A percentile compares a stretch with the other conserved stretches of the same genome.
Conservation (phyloP, 2,797 vertebrate genomes). For the Anabas testudineus region DNA sequence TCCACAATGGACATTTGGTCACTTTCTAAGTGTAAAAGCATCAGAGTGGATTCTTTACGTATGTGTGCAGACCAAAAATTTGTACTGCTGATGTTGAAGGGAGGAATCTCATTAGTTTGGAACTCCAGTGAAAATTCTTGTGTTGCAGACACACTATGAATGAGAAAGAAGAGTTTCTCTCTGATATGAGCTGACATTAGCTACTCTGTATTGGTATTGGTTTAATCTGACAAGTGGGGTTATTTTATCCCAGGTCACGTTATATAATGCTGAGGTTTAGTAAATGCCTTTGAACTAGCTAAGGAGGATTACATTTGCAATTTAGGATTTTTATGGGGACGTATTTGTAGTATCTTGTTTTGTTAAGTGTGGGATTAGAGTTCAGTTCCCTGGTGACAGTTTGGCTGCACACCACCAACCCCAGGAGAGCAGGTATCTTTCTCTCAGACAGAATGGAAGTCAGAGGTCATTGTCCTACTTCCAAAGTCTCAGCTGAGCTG, state of each 20-base stretch:
- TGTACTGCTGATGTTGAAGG: too few species aligned
- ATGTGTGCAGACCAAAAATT: too few species aligned
- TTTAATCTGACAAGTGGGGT: not conserved
- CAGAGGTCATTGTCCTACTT: slow-evolving; percentile 28
- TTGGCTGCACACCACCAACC: slow-evolving; percentile 43
- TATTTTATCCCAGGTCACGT: slow-evolving; percentile 4
- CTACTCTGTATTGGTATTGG: too few species aligned
- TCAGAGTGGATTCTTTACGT: too few species aligned
- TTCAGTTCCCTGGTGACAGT: slow-evolving; percentile 46
- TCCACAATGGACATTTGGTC: too few species aligned
- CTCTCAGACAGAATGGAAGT: slow-evolving; percentile 57
- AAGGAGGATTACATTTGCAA: slow-evolving; percentile 13
- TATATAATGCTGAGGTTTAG: slow-evolving; percentile 19
- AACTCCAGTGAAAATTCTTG: too few species aligned
- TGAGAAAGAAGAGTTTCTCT: too few species aligned
- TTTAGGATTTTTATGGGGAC: slow-evolving; percentile 11
- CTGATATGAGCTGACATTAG: too few species aligned
- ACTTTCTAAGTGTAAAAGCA: too few species aligned
- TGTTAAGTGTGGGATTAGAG: slow-evolving; percentile 8
- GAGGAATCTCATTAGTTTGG: too few species aligned
- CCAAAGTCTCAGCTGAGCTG: slow-evolving; percentile 41
- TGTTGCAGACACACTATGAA: too few species aligned
- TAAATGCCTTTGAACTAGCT: slow-evolving; percentile 39
- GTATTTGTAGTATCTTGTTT: slow-evolving; percentile 33
- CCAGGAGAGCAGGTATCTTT: slow-evolving; percentile 46